These are phyloP conservation scores for Hippocampus mohnikei DNA, from an alignment of 2,113 vertebrate species.

Conservation along the genomic window DNA sequence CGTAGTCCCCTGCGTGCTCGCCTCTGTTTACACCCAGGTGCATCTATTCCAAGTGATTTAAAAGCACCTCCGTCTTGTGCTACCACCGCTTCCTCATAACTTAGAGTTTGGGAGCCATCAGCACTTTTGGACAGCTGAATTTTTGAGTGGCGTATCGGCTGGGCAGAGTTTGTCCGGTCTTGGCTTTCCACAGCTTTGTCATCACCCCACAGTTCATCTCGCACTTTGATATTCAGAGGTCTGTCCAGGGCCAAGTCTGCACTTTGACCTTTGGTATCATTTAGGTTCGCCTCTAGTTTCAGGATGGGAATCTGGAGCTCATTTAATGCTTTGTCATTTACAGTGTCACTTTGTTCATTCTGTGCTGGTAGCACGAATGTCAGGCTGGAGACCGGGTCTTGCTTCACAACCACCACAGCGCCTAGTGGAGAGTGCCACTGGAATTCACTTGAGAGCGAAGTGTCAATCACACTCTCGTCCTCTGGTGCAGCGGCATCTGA, in stretches of 20 bases:
- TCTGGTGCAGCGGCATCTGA: not conserved
- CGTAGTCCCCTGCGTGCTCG: conserved; percentile 3
- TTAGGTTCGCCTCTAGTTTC: not conserved
- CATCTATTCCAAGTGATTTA: not conserved
- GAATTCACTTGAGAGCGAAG: not conserved
- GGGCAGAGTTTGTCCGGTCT: not conserved
- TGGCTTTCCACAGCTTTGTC: not conserved
- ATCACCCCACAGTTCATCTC: not conserved
- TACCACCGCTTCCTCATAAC: conserved; percentile 60
- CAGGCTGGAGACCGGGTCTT: conserved; percentile 27
- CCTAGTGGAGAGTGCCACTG: not conserved
- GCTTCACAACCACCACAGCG: conserved; percentile 29
- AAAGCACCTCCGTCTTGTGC: not conserved
- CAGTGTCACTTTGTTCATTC: not conserved
- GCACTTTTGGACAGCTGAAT: conserved; percentile 34
- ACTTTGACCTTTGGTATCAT: not conserved
- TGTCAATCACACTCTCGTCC: not conserved
- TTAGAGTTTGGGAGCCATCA: conserved; percentile 45
- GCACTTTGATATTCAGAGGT: not conserved
- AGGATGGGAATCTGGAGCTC: not conserved
- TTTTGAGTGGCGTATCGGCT: conserved; percentile 33
- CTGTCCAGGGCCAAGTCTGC: not conserved
- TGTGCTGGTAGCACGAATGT: conserved; percentile 45
- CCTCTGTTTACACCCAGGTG: not conserved
- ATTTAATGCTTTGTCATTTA: not conserved